A percentile compares a stretch with the other conserved stretches of the same genome.
Evolutionary conservation across 2,888 invertebrate species (phyloP).

Genomic region (Habrosyne pyritoides): DNA sequence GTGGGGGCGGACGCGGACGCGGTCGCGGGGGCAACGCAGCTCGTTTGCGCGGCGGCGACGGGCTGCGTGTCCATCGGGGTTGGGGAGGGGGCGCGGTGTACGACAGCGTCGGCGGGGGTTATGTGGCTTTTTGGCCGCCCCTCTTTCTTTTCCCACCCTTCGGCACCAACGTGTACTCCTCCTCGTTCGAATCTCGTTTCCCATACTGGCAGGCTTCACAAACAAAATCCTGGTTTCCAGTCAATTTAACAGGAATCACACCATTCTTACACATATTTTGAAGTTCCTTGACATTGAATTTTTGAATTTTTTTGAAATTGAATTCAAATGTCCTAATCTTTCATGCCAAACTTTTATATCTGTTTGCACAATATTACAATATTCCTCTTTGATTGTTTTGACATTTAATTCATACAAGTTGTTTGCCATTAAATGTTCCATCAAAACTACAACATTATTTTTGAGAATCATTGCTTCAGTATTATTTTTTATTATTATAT

Average conservation of each 20-base stretch:
- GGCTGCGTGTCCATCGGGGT: no score
- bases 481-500: conserved; percentile 32
- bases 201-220: conserved; percentile 24
- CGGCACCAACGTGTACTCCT: no score
- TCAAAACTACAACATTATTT: conserved; percentile 16
- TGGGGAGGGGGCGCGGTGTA: no score
- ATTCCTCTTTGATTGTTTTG: neutral
- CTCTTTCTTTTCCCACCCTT: no score
- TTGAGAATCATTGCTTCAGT: conserved; percentile 17
- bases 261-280: conserved; percentile 23
- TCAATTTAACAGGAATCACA: conserved; percentile 15
- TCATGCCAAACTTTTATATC: conserved; percentile 24
- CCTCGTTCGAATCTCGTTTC: no score
- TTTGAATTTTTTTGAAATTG: no score
- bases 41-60: no score
- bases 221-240: conserved; percentile 13
- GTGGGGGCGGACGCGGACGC: no score
- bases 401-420: conserved; percentile 25
- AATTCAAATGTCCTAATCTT: conserved; percentile 26
- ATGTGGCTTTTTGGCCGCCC: no score
- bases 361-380: conserved; percentile 17
- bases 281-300: conserved; percentile 22
- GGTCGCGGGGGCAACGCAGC: no score
- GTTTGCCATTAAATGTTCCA: conserved; percentile 19
- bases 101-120: no score